Conservation (phyloP, 1,140 invertebrate species). For the Macrotrachela quadricornifera region DNA sequence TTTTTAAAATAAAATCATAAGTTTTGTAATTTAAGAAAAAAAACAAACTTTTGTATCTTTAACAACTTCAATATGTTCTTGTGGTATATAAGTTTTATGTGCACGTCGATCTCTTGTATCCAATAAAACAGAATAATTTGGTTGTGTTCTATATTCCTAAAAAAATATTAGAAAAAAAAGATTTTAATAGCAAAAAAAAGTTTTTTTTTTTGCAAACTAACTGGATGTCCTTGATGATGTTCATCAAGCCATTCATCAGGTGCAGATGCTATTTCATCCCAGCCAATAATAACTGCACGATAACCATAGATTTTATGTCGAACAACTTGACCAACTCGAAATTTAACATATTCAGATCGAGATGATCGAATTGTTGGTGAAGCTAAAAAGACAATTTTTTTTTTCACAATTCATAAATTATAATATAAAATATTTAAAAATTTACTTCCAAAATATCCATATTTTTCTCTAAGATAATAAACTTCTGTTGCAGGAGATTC, state of each 20-base stretch:
- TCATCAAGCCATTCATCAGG: no score
- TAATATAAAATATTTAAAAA: no score
- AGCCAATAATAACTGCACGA: constrained; percentile 36
- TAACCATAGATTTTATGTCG: constrained; percentile 32
- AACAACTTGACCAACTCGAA: constrained; percentile 36
- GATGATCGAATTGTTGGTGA: constrained; percentile 24
- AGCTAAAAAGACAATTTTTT: constrained; percentile 12
- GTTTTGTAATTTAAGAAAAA: neutral
- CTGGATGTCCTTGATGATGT: no score
- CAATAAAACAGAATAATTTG: constrained; percentile 30
- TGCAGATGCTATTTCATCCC: constrained; percentile 28
- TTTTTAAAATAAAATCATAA: neutral
- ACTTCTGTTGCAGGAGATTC: constrained; percentile 1
- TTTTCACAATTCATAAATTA: no score
- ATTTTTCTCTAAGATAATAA: neutral
- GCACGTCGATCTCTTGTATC: constrained; percentile 23
- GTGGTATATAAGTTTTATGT: constrained; percentile 27
- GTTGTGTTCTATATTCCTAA: constrained; percentile 4
- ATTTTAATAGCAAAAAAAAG: no score
- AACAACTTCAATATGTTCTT: constrained; percentile 28
- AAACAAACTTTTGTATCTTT: constrained; percentile 16
- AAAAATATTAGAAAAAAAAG: neutral
- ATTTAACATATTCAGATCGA: constrained; percentile 28
- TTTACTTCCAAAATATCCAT: constrained; percentile 2
- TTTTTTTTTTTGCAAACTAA: no score